Conservation (phyloP, 2,113 vertebrate species). For the Semicossyphus pulcher region DNA sequence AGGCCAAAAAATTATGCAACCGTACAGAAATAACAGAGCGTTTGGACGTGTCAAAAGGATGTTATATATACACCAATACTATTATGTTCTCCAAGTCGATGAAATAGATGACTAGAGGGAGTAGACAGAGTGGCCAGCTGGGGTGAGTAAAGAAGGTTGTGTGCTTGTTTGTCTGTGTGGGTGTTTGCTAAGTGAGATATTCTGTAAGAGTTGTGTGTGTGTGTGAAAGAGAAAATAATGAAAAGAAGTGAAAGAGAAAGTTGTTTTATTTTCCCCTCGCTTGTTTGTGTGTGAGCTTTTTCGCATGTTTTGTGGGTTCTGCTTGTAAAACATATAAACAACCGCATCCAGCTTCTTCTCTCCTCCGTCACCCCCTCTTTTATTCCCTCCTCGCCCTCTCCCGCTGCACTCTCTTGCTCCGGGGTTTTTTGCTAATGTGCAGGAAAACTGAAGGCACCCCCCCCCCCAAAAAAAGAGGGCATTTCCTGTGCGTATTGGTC, state of each 20-base stretch:
- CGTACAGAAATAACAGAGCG: too few species aligned
- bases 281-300: slow-evolving; percentile 4
- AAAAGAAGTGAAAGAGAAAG: background rate
- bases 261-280: background rate
- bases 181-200: background rate
- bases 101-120: background rate
- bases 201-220: slow-evolving; percentile 4
- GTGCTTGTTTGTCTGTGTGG: background rate
- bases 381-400: slow-evolving; percentile 19
- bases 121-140: background rate
- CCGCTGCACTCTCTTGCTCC: slow-evolving; percentile 53
- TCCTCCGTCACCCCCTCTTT: slow-evolving; percentile 23
- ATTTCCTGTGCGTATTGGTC: slow-evolving; percentile 63
- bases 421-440: slow-evolving; percentile 67
- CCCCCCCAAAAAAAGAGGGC: slow-evolving; percentile 37
- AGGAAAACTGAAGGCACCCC: slow-evolving; percentile 67
- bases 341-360: slow-evolving; percentile 16
- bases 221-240: background rate
- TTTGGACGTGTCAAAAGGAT: background rate
- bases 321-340: slow-evolving; percentile 32
- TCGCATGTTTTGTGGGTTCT: slow-evolving; percentile 5
- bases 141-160: background rate
- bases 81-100: slow-evolving; percentile 1
- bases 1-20: background rate
- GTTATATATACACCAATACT: slow-evolving; percentile 25